A percentile compares a stretch with the other conserved stretches of the same genome.
These are phyloP conservation scores for Dioctria rufipes DNA, from an alignment of 2,888 invertebrate species.

Conservation along the genomic window DNA sequence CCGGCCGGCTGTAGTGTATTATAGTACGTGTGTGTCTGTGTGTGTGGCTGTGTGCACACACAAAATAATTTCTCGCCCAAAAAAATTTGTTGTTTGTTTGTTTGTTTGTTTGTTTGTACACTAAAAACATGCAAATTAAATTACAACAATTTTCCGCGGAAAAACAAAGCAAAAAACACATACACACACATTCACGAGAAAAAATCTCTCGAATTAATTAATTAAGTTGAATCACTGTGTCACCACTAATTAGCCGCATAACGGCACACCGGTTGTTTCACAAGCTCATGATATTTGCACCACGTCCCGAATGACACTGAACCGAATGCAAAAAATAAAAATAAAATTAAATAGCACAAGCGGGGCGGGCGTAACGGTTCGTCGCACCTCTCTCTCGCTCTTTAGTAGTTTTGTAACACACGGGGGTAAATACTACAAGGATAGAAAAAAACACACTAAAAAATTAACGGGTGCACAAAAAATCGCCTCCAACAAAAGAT, in stretches of 20 bases:
- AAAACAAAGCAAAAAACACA: not conserved
- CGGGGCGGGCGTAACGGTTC: not conserved
- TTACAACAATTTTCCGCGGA: not conserved
- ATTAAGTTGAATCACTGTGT: constrained; percentile 49
- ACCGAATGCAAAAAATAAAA: not conserved
- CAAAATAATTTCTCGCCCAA: too few relatives aligned
- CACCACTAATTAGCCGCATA: constrained; percentile 53
- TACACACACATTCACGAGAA: too few relatives aligned
- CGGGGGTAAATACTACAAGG: not conserved
- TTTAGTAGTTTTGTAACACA: too few relatives aligned
- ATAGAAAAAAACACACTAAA: not conserved
- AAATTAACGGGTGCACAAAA: constrained; percentile 8
- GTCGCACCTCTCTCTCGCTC: not conserved
- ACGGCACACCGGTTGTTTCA: constrained; percentile 50
- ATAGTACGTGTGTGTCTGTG: too few relatives aligned
- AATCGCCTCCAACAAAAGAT: constrained; percentile 11
- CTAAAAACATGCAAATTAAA: not conserved
- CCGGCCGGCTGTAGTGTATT: too few relatives aligned
- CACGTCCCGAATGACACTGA: constrained; percentile 27
- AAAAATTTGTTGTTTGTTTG: too few relatives aligned
- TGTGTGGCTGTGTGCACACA: too few relatives aligned
- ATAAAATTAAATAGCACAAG: not conserved
- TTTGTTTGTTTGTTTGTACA: not conserved
- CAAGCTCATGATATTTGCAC: constrained; percentile 32
- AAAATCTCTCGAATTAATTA: constrained; percentile 21